Percentiles rank a stretch among this genome's conserved stretches.
phyloP scores from a whole-genome alignment of 2,113 vertebrate species.

The Vireo altiloquus region DNA sequence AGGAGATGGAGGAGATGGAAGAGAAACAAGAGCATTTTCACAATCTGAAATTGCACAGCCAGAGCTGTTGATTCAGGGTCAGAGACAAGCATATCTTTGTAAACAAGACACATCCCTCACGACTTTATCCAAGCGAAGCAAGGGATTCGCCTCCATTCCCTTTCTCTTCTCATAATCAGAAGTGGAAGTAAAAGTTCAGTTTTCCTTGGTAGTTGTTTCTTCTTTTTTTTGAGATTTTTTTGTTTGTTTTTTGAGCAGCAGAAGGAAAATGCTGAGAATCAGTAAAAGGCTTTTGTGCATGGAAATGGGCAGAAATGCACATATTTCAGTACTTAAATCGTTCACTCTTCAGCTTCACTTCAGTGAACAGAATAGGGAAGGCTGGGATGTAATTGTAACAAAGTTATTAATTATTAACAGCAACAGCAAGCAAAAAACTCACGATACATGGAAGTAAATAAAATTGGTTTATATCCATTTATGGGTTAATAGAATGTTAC shows the following conservation, averaged over 20 bases:
- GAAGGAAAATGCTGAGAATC: neutral
- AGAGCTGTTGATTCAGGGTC: neutral
- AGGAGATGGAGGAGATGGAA: neutral
- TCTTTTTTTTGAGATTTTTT: neutral
- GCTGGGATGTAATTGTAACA: rapidly evolving
- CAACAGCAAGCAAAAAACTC: neutral
- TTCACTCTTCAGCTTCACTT: neutral
- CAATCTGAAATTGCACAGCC: neutral
- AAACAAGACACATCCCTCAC: neutral
- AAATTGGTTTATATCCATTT: neutral
- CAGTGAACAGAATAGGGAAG: neutral
- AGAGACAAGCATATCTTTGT: neutral
- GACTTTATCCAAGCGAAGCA: neutral
- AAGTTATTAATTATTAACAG: neutral
- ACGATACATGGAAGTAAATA: neutral
- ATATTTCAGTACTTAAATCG: neutral
- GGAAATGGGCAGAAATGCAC: neutral
- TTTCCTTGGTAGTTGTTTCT: neutral
- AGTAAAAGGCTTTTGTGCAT: neutral
- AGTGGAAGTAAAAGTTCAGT: neutral
- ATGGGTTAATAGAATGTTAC: neutral
- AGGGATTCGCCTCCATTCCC: neutral
- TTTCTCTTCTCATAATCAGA: neutral
- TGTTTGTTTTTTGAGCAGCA: neutral
- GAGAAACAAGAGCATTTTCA: neutral